phyloP scores from a whole-genome alignment of 2,888 invertebrate genomes.

The Dicyrtoma fusca region DNA sequence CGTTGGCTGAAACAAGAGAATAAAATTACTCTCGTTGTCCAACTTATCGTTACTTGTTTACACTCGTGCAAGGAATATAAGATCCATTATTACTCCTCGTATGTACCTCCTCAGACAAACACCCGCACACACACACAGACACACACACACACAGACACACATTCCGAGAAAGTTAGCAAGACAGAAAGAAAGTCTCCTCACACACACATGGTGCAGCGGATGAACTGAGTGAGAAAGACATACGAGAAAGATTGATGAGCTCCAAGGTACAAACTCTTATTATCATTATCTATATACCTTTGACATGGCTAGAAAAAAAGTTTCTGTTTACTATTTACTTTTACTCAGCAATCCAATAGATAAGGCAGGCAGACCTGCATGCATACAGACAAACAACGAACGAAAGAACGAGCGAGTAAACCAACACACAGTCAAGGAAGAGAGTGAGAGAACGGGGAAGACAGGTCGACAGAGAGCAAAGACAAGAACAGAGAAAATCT shows the following conservation, averaged over 20 bases:
- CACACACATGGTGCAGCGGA: background rate
- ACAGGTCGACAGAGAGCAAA: background rate
- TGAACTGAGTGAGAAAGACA: background rate
- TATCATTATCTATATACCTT: conserved; percentile 12
- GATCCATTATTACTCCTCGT: background rate
- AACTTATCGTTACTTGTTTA: conserved; percentile 11
- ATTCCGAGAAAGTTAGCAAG: background rate
- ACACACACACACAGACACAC: background rate
- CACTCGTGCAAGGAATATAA: conserved; percentile 6
- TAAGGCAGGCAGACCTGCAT: background rate
- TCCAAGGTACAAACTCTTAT: conserved; percentile 1
- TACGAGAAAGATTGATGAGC: conserved; percentile 5
- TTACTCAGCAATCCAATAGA: background rate
- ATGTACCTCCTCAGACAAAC: background rate
- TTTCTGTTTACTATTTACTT: background rate
- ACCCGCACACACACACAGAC: background rate
- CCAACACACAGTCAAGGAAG: background rate
- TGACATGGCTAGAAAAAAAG: background rate
- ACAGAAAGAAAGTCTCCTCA: background rate
- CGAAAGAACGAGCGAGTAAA: background rate
- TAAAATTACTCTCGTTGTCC: conserved; percentile 21
- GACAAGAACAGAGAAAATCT: background rate
- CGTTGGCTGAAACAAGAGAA: conserved; percentile 28
- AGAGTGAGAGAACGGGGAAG: background rate
- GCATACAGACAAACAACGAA: background rate